These are phyloP conservation scores for Heterotis niloticus DNA, from an alignment of 2,113 vertebrate genomes.

Conservation along the genomic window DNA sequence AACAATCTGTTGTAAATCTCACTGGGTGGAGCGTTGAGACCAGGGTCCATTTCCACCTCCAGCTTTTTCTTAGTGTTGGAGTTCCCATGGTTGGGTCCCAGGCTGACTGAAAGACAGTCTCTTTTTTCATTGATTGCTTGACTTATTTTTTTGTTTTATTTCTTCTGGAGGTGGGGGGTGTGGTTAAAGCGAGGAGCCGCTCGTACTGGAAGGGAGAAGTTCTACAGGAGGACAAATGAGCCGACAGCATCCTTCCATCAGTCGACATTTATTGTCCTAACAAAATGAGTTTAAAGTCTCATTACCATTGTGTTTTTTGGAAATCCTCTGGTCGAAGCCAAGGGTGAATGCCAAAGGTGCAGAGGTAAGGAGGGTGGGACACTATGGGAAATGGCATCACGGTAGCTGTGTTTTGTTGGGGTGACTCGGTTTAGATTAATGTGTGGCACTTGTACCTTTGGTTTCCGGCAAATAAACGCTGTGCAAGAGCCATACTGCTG, in stretches of 20 bases:
- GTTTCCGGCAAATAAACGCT: too few relatives aligned
- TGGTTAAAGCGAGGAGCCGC: too few relatives aligned
- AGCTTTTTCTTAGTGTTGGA: background rate
- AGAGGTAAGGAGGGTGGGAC: background rate
- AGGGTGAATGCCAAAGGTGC: background rate
- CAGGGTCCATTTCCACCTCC: background rate
- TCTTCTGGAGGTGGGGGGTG: background rate
- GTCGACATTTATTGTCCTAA: conserved; percentile 9
- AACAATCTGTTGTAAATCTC: background rate
- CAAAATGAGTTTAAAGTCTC: conserved; percentile 19
- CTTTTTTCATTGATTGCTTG: background rate
- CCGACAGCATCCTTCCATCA: background rate
- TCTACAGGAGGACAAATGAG: background rate
- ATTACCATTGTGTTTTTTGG: background rate
- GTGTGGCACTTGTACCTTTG: too few relatives aligned
- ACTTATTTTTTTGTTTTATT: background rate
- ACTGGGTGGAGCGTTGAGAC: background rate
- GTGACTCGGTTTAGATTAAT: background rate
- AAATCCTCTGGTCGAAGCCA: background rate
- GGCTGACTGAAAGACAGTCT: too few relatives aligned
- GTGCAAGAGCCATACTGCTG: too few relatives aligned
- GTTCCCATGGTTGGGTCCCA: background rate
- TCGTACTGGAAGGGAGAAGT: too few relatives aligned
- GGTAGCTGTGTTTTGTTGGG: too few relatives aligned
- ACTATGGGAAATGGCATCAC: background rate